Base-by-base conservation (phyloP, 1,140 invertebrate species). In the Choristoneura fumiferana region DNA sequence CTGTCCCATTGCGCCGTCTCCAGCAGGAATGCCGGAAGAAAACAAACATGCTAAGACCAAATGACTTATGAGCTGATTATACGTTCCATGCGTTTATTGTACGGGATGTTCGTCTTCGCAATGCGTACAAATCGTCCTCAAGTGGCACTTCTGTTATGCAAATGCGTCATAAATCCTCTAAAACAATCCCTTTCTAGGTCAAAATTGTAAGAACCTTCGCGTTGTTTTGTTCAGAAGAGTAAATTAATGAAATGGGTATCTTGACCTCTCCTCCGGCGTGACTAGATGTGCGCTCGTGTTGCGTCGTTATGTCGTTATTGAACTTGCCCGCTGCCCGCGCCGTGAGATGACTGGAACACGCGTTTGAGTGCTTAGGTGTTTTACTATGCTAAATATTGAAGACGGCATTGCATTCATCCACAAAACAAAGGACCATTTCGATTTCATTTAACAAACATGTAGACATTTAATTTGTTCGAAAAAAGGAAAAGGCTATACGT, bases 241-340 rank as follows among this genome's bases (percentile, higher is more conserved):
- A 49, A 49, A 49, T 49, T 49, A 49, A 49, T 49, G 43, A 49
- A 49, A 49, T 49, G 43, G 43, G 43, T 49, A 49, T 49, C 43
- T 49, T 49, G 43, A 49, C 43, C 43, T 13, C 43, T 12, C 8
- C 3, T n/a, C 2, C 37, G 37, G 13, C 10, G 43, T 29, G 43
- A 13, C 43, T 49, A 49, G 43, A 49, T 49, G n/a, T n/a, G 43
- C 43, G 43, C 43, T 49, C 43, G 43, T 18, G 17, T 29, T 22
- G 43, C 43, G 8, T 45, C 40, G 40, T 8, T 33, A 49, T 49
- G 8, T 45, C 40, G 40, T 8, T 33, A 49, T 49, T 49, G 43
- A 49, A 49, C 43, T 49, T 49, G 15, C 5, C 8, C 37, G 8
- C n/a, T 49, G 15, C 5, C n/a, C 17, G n/a, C 43, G 17, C 18